Evolutionary conservation across 2,113 vertebrate species (phyloP), one percentile per base, ranked within the genome.

Genomic region (Chionomys nivalis): DNA sequence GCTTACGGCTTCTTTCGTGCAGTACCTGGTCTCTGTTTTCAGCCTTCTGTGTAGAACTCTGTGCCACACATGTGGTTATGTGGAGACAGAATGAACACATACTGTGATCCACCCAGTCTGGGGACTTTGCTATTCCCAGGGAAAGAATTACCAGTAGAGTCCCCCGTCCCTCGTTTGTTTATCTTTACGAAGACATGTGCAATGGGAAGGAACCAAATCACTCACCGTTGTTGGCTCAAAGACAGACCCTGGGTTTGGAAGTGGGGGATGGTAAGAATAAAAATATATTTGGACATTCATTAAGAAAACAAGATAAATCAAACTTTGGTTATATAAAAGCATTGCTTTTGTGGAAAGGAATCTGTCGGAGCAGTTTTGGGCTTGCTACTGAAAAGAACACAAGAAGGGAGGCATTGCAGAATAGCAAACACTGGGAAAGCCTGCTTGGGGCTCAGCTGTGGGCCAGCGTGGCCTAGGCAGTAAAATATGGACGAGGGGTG

Each of bases 221-320:
- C 36, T 95, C 58, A 79, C 17, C 39, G 75, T 85, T 96, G 83
- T 79, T 96, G 61, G 77, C 39, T 94, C 68, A 78, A 66, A 61
- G 9, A n/a, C 21, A 91, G n/a, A 89, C 42, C 76, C 16, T 23
- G 58, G 26, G 4, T 23, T 75, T 77, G 70, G 75, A 44, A 63
- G 72, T 89, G 44, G 9, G 9, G 26, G 28, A 19, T 33, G 70
- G 76, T 86, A 90, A 96, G 95, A 90, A 87, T 83, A 91, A 95
- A 96, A 96, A 79, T 85, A 58, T 49, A 92, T 76, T 90, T 11
- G 36, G 28, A 42, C 58, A n/a, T 89, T 82, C 44, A 39, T 94
- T 82, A 94, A 94, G 79, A 95, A 95, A 94, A 72, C 76, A 92
- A 95, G 90, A 96, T 93, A 82, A 93, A 94, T 82, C 78, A 66